Evolutionary conservation across 2,113 vertebrate genomes (phyloP), one percentile per base, ranked within the genome.

Genomic region (Neolamprologus fasciatus): DNA sequence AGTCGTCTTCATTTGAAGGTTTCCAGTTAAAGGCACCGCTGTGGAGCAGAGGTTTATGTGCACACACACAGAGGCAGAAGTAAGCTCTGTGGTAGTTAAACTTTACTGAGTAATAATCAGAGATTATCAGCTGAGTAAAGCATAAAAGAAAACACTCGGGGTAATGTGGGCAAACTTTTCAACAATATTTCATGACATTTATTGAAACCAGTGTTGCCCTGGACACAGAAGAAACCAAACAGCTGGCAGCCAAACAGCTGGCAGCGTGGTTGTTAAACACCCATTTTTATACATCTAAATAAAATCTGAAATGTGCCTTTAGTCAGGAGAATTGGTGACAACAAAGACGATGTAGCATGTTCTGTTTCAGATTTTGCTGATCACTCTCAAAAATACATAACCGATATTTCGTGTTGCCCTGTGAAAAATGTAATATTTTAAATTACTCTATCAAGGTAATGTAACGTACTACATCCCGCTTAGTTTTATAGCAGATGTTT

Each of bases 161-260:
- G 37, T 0, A 42, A 71, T 23, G 35, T 23, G 35, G 12, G 2
- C 8, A 73, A 73, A 73, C 37, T 0, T 71, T 71, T 71, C 21
- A 71, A 42, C 66, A 71, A 45, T 42, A 45, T 73, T 17, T 73
- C 21, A 73, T 45, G 37, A 45, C 13, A 3, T 45, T 45, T 73
- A 45, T 73, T 45, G 37, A 73, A 73, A 45, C 40, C 37, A 45
- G 68, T 45, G 37, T 73, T 73, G 21, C 4, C 21, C 68, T 45
- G 37, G 37, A 45, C 1, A 73, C 21, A 26, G 68, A 42, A 26
- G 37, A 73, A 23, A 3, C 14, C 57, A 61, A 31, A 61, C 26
- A 61, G 57, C 23, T 26, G 19, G 14, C 26, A 17, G 1, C 28
- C 28, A 63, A 33, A 42, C 40, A 57, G 54, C 26, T 31, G 14